These are phyloP conservation scores for human DNA, from an alignment of 2,113 vertebrate genomes.

Conservation along the genomic window DNA sequence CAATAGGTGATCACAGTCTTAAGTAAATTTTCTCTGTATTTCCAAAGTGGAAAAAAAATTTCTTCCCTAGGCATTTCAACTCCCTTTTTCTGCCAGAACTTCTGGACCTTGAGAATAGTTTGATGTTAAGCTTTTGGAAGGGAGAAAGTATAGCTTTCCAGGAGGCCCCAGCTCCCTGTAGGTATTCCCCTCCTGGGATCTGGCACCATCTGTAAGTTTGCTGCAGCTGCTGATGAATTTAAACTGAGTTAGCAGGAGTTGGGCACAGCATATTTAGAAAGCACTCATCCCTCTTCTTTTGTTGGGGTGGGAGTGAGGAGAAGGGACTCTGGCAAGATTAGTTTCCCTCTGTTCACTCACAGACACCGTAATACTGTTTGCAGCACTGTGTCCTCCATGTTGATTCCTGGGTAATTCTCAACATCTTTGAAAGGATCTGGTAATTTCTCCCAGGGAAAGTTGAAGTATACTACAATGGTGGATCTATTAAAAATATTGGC, in stretches of 20 bases:
- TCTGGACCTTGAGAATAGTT: slow-evolving; percentile 13
- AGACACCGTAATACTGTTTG: slow-evolving; percentile 14
- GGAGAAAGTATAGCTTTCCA: not conserved
- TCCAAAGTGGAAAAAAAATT: not conserved
- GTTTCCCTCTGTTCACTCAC: slow-evolving; percentile 21
- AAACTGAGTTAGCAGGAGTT: slow-evolving; percentile 27
- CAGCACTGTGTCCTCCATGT: slow-evolving; percentile 61
- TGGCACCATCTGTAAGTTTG: slow-evolving; percentile 45
- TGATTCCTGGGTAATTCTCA: slow-evolving; percentile 67
- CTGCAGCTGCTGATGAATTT: slow-evolving; percentile 47
- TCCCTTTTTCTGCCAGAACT: not conserved
- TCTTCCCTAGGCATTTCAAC: not conserved
- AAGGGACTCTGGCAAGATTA: not conserved
- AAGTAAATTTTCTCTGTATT: not conserved
- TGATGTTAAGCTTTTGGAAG: not conserved
- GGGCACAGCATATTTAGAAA: not conserved
- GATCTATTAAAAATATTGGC: slow-evolving; percentile 82
- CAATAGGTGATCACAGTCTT: not conserved
- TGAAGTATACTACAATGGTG: slow-evolving; percentile 74
- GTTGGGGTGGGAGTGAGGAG: not conserved
- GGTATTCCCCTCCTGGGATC: slow-evolving; percentile 7
- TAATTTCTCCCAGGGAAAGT: slow-evolving; percentile 75
- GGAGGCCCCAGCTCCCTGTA: not conserved
- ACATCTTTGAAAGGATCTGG: slow-evolving; percentile 67
- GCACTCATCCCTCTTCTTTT: not conserved